Conservation (phyloP, 2,797 vertebrate genomes). For the Lagocephalus sceleratus region DNA sequence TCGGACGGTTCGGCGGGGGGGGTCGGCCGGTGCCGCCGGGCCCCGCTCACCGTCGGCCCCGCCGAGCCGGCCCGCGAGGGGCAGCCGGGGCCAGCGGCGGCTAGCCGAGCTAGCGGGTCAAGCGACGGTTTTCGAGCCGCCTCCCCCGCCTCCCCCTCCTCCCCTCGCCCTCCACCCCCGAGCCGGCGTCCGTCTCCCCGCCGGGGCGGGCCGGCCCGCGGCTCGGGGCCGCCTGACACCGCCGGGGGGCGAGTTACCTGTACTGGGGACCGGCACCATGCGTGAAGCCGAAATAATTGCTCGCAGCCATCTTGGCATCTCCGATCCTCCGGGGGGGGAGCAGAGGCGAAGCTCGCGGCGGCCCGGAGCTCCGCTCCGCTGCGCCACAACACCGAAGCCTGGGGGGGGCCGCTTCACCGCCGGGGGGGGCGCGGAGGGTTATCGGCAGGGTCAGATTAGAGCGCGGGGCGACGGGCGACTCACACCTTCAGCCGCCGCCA, state of each 20-base stretch:
- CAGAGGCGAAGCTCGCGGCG: conserved; percentile 12
- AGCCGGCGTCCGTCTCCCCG: not conserved
- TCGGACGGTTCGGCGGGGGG: no score
- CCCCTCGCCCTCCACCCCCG: no score
- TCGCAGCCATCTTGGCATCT: conserved; percentile 85
- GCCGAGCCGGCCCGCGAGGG: no score
- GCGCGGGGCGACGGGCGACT: no score
- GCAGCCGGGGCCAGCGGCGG: conserved; percentile 46
- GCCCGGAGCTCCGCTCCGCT: not conserved
- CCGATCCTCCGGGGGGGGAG: conserved; percentile 41
- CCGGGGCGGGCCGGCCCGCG: not conserved
- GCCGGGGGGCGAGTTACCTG: conserved; percentile 72
- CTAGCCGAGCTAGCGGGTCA: conserved; percentile 39
- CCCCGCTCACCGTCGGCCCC: no score
- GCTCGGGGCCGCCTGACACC: no score
- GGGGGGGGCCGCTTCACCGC: no score
- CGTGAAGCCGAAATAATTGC: conserved; percentile 76
- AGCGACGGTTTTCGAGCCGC: conserved; percentile 30
- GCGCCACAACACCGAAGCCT: conserved; percentile 3
- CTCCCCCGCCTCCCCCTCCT: no score
- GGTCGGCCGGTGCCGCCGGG: no score
- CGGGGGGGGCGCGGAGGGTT: no score
- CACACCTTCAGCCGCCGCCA: no score
- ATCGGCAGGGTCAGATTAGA: no score
- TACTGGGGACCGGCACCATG: conserved; percentile 76